phyloP scores from a whole-genome alignment of 1,140 invertebrate genomes.

The Drosophila pallidifrons region DNA sequence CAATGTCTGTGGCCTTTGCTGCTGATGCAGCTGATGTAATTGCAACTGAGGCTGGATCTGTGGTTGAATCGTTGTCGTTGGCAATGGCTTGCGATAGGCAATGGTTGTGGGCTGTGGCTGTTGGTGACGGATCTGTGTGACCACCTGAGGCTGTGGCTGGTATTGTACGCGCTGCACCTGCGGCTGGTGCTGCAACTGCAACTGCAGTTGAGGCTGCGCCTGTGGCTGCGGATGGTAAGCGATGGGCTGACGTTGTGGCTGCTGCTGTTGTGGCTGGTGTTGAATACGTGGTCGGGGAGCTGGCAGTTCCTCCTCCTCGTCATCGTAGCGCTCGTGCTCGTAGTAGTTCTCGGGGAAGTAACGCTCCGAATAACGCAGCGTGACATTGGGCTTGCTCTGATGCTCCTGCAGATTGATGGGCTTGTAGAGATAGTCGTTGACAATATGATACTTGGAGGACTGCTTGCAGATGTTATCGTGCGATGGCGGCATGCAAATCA shows the following conservation, averaged over 20 bases:
- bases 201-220: constrained; percentile 34
- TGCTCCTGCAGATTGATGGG: constrained; percentile 93
- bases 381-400: constrained; percentile 91
- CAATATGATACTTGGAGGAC: constrained; percentile 95
- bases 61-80: constrained; percentile 76
- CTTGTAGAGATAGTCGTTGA: constrained; percentile 96
- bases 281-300: constrained; percentile 71
- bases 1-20: constrained; percentile 58
- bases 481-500: constrained; percentile 96
- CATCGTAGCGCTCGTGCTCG: constrained; percentile 88
- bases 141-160: constrained; percentile 64
- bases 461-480: constrained; percentile 95
- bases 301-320: constrained; percentile 85
- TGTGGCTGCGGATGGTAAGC: constrained; percentile 49
- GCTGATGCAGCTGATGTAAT: constrained; percentile 62
- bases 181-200: constrained; percentile 58
- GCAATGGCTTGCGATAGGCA: constrained; percentile 75
- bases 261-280: constrained; percentile 61
- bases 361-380: constrained; percentile 92
- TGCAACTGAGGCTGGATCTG: constrained; percentile 70
- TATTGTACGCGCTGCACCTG: constrained; percentile 45
- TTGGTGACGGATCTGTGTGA: constrained; percentile 72
- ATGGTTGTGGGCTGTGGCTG: constrained; percentile 73
- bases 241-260: constrained; percentile 55
- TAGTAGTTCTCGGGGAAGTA: constrained; percentile 92